Evolutionary conservation across 2,888 invertebrate species (phyloP), one percentile per base, ranked within the genome.

Genomic region (Caenorhabditis sp.): DNA sequence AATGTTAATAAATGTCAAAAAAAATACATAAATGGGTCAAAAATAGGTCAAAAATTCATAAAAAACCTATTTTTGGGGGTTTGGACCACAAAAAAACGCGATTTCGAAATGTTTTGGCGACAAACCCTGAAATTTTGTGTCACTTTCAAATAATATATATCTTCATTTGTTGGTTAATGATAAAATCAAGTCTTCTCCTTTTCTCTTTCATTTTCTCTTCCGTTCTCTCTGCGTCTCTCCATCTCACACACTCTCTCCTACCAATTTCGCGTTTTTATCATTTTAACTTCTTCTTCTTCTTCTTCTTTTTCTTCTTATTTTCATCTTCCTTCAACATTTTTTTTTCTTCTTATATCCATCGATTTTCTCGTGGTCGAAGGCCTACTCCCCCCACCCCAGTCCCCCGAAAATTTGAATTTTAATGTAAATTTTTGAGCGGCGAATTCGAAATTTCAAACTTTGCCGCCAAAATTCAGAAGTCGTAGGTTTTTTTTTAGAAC

Each of bases 141-240:
- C 20, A 52, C 21, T 7, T 12, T 52, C 4, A 21, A 21, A 52
- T n/a, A 52, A 21, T 7, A 31, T 31, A 31, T 31, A 31, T 31
- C 31, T 31, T 31, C 31, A 3, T 52, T 12, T 52, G 7, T 21
- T 23, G 8, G 23, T 23, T 23, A 5, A 52, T 52, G 21, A 52
- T 43, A 43, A 43, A 43, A 43, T 43, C 43, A 52, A 52, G 23
- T 52, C 52, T 52, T 52, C 52, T 23, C 21, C 21, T 23, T 52
- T 21, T 27, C 36, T 52, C 56, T 56, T 21, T 63, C 62, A 21
- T 21, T 31, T n/a, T 31, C 17, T 27, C 54, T 21, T 53, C 31
- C 58, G n/a, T 67, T 64, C 57, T 57, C 25, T 27, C 49, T 23
- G 26, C 56, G 21, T 59, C 59, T 66, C 53, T 53, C 31, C 50